Conservation (phyloP, 1,140 invertebrate genomes). For the Saccostrea echinata region DNA sequence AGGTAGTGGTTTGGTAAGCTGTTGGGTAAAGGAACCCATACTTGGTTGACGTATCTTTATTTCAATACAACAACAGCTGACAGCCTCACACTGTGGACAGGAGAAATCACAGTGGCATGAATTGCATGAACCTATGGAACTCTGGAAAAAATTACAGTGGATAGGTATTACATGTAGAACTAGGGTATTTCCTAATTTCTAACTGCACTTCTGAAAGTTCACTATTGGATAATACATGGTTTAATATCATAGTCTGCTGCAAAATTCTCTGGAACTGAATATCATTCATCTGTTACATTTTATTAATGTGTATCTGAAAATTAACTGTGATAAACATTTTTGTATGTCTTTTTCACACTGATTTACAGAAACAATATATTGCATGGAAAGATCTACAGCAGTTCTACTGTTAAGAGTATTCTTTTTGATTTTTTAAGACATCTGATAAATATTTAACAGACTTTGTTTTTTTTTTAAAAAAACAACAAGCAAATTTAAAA, state of each 20-base stretch:
- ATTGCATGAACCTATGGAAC: not conserved
- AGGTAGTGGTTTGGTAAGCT: not conserved
- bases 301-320: not conserved
- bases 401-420: too few species aligned
- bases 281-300: not conserved
- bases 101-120: not conserved
- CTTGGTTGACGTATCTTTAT: slow-evolving; percentile 11
- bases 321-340: not conserved
- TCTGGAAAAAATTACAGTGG: slow-evolving; percentile 10
- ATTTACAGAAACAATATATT: too few species aligned
- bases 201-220: not conserved
- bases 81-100: not conserved
- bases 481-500: too few species aligned
- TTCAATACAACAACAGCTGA: slow-evolving; percentile 34
- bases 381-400: too few species aligned
- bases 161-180: not conserved
- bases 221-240: not conserved
- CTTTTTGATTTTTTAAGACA: too few species aligned
- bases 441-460: too few species aligned
- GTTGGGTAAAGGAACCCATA: not conserved
- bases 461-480: too few species aligned
- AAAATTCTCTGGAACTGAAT: not conserved
- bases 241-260: not conserved
- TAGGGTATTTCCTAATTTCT: too few species aligned
- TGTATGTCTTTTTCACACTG: not conserved